Percentiles rank a stretch among this genome's conserved stretches.
These are phyloP conservation scores for Drymodes brunneopygia DNA, from an alignment of 2,113 vertebrate species.

Conservation along the genomic window DNA sequence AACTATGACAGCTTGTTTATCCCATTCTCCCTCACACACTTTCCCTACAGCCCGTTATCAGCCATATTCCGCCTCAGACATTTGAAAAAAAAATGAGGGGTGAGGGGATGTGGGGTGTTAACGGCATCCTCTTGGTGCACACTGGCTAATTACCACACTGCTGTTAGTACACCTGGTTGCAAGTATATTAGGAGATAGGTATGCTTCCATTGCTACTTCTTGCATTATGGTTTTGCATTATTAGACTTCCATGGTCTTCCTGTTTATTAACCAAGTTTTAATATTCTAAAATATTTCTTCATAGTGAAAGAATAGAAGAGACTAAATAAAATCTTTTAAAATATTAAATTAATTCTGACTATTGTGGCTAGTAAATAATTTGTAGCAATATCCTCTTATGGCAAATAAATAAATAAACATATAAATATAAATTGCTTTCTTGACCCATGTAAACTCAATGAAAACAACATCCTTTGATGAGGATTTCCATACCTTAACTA, in stretches of 20 bases:
- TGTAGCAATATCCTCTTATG: not conserved
- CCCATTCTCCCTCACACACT: not conserved
- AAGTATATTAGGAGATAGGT: not conserved
- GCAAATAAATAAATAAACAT: not conserved
- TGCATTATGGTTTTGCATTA: not conserved
- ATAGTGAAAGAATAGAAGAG: not conserved
- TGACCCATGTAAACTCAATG: not conserved
- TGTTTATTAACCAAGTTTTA: not conserved
- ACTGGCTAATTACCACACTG: not conserved
- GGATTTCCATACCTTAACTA: not conserved
- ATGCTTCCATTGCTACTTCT: not conserved
- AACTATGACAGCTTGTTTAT: not conserved
- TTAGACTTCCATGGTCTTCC: not conserved
- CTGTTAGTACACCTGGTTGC: not conserved
- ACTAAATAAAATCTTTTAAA: not conserved
- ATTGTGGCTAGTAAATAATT: not conserved
- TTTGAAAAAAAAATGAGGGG: not conserved
- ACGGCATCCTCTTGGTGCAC: not conserved
- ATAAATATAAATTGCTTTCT: not conserved
- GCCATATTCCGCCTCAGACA: not conserved
- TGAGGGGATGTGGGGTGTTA: fast-evolving
- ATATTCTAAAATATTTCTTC: not conserved
- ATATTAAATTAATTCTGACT: not conserved
- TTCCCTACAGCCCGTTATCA: not conserved
- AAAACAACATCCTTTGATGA: not conserved